Evolutionary conservation across 2,888 invertebrate genomes (phyloP).

Genomic region (Metacarcinus magister): DNA sequence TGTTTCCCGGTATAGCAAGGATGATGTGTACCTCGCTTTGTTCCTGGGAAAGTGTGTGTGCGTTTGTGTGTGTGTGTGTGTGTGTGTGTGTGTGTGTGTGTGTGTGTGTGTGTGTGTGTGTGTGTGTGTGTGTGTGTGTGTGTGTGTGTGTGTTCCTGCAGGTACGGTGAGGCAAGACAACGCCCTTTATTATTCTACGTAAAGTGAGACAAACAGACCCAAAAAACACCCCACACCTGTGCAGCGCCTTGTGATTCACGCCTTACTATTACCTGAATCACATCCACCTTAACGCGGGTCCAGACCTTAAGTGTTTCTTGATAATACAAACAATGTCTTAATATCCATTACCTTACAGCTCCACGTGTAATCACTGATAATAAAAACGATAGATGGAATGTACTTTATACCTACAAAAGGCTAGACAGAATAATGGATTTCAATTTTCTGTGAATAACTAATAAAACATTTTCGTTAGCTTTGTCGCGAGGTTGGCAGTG

Average conservation of each 20-base stretch:
- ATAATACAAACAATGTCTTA: neutral
- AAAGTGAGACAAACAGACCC: neutral
- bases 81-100: too few relatives aligned
- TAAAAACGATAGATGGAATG: neutral
- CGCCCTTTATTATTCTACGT: neutral
- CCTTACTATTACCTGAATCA: neutral
- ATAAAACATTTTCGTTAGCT: too few relatives aligned
- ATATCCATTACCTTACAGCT: neutral
- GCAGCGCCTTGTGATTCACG: neutral
- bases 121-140: too few relatives aligned
- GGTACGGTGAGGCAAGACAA: neutral
- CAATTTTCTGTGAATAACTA: too few relatives aligned
- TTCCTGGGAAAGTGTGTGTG: neutral
- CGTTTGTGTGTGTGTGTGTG: too few relatives aligned
- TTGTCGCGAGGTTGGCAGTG: too few relatives aligned
- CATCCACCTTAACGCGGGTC: neutral
- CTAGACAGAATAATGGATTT: too few relatives aligned
- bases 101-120: too few relatives aligned
- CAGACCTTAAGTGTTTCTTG: neutral
- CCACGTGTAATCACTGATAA: neutral
- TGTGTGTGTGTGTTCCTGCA: neutral
- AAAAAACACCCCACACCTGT: neutral
- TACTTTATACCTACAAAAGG: neutral
- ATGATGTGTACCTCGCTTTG: neutral
- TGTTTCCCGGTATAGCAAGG: neutral